Evolutionary conservation across 1,140 invertebrate species (phyloP).

Genomic region (Apis laboriosa): DNA sequence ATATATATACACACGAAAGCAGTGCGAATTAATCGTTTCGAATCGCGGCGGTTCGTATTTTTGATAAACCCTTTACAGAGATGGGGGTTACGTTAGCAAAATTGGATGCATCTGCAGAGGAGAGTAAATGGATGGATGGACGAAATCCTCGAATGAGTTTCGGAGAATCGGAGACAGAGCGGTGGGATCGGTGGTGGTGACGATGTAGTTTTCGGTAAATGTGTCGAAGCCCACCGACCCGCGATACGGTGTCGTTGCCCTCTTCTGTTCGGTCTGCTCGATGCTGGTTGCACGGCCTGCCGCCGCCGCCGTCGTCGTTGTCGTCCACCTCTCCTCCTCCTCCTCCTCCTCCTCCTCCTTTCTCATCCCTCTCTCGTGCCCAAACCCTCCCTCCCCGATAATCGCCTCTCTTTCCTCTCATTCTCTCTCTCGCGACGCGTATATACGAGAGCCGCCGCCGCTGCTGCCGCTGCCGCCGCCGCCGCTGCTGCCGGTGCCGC

Average conservation of each 20-base stretch:
- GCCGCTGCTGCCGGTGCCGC: no score
- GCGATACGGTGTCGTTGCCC: slow-evolving; percentile 67
- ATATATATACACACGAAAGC: no score
- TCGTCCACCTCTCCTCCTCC: slow-evolving; percentile 23
- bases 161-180: slow-evolving; percentile 52
- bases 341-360: slow-evolving; percentile 3
- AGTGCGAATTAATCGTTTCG: no score
- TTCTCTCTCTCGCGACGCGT: slow-evolving; percentile 54
- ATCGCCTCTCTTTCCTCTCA: slow-evolving; percentile 1
- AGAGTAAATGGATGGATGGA: slow-evolving; percentile 34
- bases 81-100: no score
- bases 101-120: no score
- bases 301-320: slow-evolving; percentile 53
- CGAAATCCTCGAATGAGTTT: slow-evolving; percentile 55
- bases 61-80: no score
- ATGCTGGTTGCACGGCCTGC: slow-evolving; percentile 46
- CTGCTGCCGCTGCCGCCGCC: slow-evolving; percentile 52
- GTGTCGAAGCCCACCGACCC: slow-evolving; percentile 69
- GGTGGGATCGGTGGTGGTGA: slow-evolving; percentile 48
- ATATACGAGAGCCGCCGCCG: slow-evolving; percentile 47
- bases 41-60: no score
- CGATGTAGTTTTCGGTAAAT: slow-evolving; percentile 74
- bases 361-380: slow-evolving; percentile 10
- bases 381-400: background rate
- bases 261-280: slow-evolving; percentile 64